Evolutionary conservation across 2,113 vertebrate species (phyloP).

Genomic region (Tursiops truncatus): DNA sequence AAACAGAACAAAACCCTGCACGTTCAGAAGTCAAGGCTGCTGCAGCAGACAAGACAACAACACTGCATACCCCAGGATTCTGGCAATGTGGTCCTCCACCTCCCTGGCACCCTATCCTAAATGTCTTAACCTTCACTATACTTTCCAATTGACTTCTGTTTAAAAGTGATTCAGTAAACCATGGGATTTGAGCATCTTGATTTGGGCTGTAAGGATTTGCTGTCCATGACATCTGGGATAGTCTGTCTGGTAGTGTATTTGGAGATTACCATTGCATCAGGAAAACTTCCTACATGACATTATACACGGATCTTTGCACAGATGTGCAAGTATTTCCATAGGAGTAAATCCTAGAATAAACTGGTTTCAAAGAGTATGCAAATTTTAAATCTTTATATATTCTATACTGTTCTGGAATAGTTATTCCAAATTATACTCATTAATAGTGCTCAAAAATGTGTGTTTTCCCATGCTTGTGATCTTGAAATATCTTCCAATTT

Average conservation of each 20-base stretch:
- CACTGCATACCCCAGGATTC: not conserved
- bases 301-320: not conserved
- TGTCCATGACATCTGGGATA: not conserved
- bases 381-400: conserved; percentile 2
- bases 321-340: not conserved
- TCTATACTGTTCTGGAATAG: not conserved
- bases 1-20: no score
- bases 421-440: not conserved
- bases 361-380: not conserved
- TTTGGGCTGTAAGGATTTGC: not conserved
- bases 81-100: not conserved
- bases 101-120: not conserved
- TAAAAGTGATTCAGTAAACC: not conserved
- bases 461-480: not conserved
- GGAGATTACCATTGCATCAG: not conserved
- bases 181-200: not conserved
- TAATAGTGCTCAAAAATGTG: not conserved
- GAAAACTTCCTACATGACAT: not conserved
- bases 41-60: not conserved
- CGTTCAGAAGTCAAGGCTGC: not conserved
- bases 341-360: not conserved
- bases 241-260: not conserved
- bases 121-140: not conserved
- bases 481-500: not conserved
- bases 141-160: not conserved